Evolutionary conservation across 2,113 vertebrate species (phyloP).

Genomic region (Haplochromis vanheusdeni): DNA sequence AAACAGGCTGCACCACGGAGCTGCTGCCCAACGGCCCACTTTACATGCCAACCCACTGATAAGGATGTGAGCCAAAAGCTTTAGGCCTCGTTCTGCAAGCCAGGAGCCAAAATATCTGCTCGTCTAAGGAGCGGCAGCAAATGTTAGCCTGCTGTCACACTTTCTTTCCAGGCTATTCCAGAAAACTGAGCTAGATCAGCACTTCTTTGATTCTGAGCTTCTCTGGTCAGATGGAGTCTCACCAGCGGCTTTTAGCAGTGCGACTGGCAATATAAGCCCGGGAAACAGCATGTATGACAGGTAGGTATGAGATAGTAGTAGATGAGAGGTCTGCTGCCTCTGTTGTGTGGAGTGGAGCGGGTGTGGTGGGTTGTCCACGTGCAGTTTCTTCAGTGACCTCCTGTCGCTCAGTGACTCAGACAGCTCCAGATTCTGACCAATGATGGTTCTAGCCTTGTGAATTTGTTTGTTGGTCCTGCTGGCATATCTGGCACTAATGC

Average conservation of each 20-base stretch:
- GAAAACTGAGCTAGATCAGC: background rate
- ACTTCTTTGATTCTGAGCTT: background rate
- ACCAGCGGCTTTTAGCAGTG: background rate
- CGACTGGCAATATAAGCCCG: background rate
- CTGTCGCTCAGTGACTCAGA: background rate
- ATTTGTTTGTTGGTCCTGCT: background rate
- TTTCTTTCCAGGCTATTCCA: background rate
- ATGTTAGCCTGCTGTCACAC: background rate
- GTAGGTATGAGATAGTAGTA: background rate
- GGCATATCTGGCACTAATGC: background rate
- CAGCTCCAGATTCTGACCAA: background rate
- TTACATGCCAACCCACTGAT: slow-evolving; percentile 8
- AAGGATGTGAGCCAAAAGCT: background rate
- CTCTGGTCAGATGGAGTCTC: background rate
- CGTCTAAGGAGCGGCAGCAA: background rate
- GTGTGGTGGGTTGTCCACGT: background rate
- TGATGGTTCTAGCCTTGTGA: background rate
- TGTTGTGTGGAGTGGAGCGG: background rate
- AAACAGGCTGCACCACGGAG: background rate
- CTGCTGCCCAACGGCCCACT: background rate
- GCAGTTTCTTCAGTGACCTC: background rate
- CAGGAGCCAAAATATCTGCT: background rate
- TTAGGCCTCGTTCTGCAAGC: background rate
- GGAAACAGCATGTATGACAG: background rate
- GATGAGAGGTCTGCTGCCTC: background rate